Evolutionary conservation across 1,140 invertebrate species (phyloP), one percentile per base, ranked within the genome.

Genomic region (Holotrichia oblita): DNA sequence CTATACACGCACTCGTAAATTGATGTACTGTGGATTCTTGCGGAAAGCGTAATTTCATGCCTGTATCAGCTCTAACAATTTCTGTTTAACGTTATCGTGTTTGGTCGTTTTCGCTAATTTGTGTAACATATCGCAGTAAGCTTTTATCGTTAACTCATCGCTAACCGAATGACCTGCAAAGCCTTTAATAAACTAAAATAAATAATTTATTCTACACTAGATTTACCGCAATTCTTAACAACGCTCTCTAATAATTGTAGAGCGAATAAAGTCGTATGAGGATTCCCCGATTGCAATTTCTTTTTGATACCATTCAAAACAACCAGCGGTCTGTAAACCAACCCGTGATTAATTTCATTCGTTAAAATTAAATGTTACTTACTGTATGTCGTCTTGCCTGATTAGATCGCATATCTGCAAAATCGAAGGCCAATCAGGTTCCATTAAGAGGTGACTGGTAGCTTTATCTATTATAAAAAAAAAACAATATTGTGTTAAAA

Each of bases 41-140:
- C 97, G 91, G 85, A 99, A 99, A 40, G 97, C 98, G 89, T 96
- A 96, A 40, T 96, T 96, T 98, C 98, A 99, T 24, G 95, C 94
- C 91, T 85, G n/a, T n/a, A n/a, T n/a, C n/a, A n/a, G n/a, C n/a
- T n/a, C n/a, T n/a, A n/a, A n/a, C n/a, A n/a, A n/a, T n/a, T n/a
- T n/a, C n/a, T n/a, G n/a, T n/a, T n/a, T n/a, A n/a, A n/a, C n/a
- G n/a, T n/a, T n/a, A n/a, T n/a, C n/a, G n/a, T n/a, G n/a, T n/a
- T n/a, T n/a, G n/a, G n/a, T n/a, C n/a, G n/a, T n/a, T n/a, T n/a
- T n/a, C n/a, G n/a, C n/a, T n/a, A n/a, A n/a, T n/a, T n/a, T n/a
- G n/a, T n/a, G n/a, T n/a, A n/a, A n/a, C n/a, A n/a, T n/a, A n/a
- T n/a, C n/a, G n/a, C n/a, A n/a, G n/a, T n/a, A n/a, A n/a, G n/a